Evolutionary conservation across 2,888 invertebrate species (phyloP), one percentile per base, ranked within the genome.

Genomic region (Galerucella nymphaeae): DNA sequence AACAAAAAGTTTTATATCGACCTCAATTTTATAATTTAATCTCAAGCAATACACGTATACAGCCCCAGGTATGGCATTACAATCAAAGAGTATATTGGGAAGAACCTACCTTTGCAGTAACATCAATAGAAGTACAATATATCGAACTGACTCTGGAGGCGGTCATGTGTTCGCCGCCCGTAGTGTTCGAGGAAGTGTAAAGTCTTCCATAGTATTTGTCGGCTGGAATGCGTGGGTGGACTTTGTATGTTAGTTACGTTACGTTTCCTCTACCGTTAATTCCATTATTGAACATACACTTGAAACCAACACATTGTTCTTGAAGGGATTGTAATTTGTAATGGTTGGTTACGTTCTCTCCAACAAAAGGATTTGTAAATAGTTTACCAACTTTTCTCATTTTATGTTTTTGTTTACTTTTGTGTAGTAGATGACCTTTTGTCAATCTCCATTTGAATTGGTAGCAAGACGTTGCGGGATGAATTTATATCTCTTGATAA

Each of bases 141-240:
- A 18, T 18, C 10, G 16, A 18, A 16, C 16, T 53, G 16, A 53
- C 16, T 53, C 2, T 16, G 16, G n/a, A 14, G 48, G 48, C 30
- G 30, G 30, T 30, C 30, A 8, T 30, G 1, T 4, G 45, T 10
- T 4, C 53, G 53, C 53, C 53, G 18, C 18, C 53, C 16, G 53
- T 53, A 53, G 6, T 53, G 18, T 53, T 53, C 53, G 16, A 9
- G 53, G 53, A 53, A 53, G 18, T 53, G 53, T 53, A 2, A 53
- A 53, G 53, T 53, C 16, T 53, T 53, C 53, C 10, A 53, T 16
- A 16, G 53, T 18, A 53, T 53, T 53, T 53, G 53, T 53, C 53
- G 53, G 16, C 16, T 53, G 18, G 53, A 16, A 53, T 18, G 18
- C 9, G 53, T 53, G 9, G 53, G 53, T 53, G 53, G 53, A 53